A percentile compares a stretch with the other conserved stretches of the same genome.
Conservation (phyloP, 2,113 vertebrate species). For the Neodontobutis hainanensis region DNA sequence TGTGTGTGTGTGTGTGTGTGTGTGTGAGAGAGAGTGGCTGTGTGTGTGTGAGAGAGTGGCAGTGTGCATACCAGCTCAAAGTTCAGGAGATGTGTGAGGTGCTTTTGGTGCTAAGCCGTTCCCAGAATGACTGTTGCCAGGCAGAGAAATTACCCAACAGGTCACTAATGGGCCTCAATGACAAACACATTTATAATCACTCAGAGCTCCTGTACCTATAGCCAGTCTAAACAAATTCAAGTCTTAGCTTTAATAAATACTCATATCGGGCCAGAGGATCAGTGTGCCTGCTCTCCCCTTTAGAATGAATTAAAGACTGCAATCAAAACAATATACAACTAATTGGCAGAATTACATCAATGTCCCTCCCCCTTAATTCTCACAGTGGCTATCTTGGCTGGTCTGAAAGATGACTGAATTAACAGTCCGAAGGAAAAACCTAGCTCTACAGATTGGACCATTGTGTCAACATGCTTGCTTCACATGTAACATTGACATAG, state of each 20-base stretch:
- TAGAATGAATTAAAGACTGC: not conserved
- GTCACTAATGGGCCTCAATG: constrained; percentile 30
- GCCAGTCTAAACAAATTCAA: not conserved
- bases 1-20: constrained; percentile 36
- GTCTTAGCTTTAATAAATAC: not conserved
- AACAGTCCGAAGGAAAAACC: no score
- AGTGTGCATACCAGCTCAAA: constrained; percentile 60
- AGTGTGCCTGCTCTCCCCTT: not conserved
- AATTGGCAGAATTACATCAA: no score
- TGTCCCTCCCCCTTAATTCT: no score
- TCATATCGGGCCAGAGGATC: not conserved
- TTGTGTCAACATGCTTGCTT: no score
- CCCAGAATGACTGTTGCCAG: constrained; percentile 71
- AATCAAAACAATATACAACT: no score
- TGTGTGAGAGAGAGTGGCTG: constrained; percentile 10
- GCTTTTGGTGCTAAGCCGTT: constrained; percentile 60
- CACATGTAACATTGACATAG: no score
- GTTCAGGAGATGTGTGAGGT: constrained; percentile 58
- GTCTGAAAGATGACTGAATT: no score
- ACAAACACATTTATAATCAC: constrained; percentile 24
- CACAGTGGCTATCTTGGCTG: no score
- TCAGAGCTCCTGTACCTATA: not conserved
- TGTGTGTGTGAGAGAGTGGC: constrained; percentile 11
- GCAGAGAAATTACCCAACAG: constrained; percentile 64
- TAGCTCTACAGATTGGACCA: no score